Evolutionary conservation across 92 coral and sea anemone species (phyloP).

Genomic region (Porites rus): DNA sequence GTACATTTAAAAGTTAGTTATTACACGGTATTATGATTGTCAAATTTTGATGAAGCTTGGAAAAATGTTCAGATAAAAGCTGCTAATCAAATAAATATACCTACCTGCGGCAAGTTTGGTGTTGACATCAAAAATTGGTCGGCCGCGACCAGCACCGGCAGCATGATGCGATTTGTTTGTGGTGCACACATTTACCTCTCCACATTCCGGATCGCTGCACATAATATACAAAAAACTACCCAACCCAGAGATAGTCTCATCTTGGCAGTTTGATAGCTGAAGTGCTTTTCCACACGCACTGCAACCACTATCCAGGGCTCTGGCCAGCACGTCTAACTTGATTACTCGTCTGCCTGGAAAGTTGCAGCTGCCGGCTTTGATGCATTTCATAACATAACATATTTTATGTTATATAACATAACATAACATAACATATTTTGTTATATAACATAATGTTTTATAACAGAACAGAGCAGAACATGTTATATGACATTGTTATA

Average conservation of each 20-base stretch:
- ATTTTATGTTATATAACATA: too few relatives aligned
- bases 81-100: background rate
- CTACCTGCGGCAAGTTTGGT: conserved; percentile 55
- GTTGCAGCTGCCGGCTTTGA: too few relatives aligned
- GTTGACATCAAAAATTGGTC: conserved; percentile 52
- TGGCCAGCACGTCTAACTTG: conserved; percentile 26
- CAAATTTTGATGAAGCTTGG: too few relatives aligned
- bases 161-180: conserved; percentile 42
- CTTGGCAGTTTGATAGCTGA: conserved; percentile 27
- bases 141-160: conserved; percentile 7
- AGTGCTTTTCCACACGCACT: conserved; percentile 43
- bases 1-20: background rate
- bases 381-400: too few relatives aligned
- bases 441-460: too few relatives aligned
- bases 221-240: conserved; percentile 46
- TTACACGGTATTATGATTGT: too few relatives aligned
- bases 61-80: background rate
- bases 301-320: conserved; percentile 53
- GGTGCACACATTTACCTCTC: conserved; percentile 35
- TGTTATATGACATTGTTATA: too few relatives aligned
- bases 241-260: conserved; percentile 51
- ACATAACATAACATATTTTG: too few relatives aligned
- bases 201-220: conserved; percentile 40
- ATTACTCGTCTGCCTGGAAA: conserved; percentile 20
- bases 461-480: too few relatives aligned